Evolutionary conservation across 2,797 vertebrate species (phyloP).

Genomic region (Urophycis tenuis): DNA sequence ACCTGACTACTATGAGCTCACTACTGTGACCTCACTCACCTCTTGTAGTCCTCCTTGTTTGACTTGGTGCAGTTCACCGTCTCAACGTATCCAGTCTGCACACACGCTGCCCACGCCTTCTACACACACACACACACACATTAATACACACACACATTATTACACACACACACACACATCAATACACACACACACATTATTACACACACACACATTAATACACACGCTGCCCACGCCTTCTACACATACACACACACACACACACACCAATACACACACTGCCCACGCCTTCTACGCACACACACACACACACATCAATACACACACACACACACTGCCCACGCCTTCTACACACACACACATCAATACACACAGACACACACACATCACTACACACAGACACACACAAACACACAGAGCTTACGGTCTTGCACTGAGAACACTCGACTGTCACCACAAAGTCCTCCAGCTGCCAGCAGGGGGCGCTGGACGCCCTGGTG

Average conservation of each 20-base stretch:
- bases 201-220: constrained; percentile 7
- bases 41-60: constrained; percentile 77
- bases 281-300: constrained; percentile 67
- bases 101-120: constrained; percentile 72
- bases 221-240: not conserved
- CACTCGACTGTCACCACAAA: constrained; percentile 79
- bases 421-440: constrained; percentile 73
- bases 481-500: constrained; percentile 42
- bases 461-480: constrained; percentile 84
- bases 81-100: constrained; percentile 80
- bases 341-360: not conserved
- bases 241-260: constrained; percentile 62
- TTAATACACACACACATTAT: too few species aligned
- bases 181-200: too few species aligned
- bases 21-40: too few species aligned
- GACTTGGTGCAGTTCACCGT: constrained; percentile 76
- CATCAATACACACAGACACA: constrained; percentile 3
- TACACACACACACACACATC: too few species aligned
- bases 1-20: too few species aligned
- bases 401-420: constrained; percentile 22
- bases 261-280: constrained; percentile 56
- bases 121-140: constrained; percentile 40
- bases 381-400: not conserved
- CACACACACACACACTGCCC: constrained; percentile 14
- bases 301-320: not conserved